phyloP scores from a whole-genome alignment of 2,113 vertebrate genomes.

The Microtus oregoni region DNA sequence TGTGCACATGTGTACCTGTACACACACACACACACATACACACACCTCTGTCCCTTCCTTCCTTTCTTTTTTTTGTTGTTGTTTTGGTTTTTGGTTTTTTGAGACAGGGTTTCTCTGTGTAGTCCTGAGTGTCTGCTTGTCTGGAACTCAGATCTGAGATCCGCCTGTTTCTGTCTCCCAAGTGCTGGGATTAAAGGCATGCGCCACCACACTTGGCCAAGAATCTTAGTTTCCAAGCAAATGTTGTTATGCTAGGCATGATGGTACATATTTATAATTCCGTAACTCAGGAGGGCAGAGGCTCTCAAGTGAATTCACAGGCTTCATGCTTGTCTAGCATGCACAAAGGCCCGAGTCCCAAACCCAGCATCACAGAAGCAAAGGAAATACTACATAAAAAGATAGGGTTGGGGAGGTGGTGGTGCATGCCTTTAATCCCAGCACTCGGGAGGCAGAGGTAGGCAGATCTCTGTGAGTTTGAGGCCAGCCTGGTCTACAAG shows the following conservation, averaged over 20 bases:
- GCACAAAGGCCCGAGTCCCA: not conserved
- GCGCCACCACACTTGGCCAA: not conserved
- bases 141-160: not conserved
- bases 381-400: not conserved
- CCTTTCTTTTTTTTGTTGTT: no score
- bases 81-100: not conserved
- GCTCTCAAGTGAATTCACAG: not conserved
- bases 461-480: no score
- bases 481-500: no score
- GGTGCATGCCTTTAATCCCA: no score
- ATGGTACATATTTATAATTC: not conserved
- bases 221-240: not conserved
- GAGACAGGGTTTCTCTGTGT: not conserved
- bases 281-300: not conserved
- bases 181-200: not conserved
- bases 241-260: not conserved
- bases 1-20: not conserved
- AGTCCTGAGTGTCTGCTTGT: not conserved
- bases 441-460: no score
- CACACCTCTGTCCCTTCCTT: not conserved
- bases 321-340: not conserved
- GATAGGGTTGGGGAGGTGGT: not conserved
- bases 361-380: not conserved
- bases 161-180: not conserved
- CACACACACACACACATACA: rapidly evolving